A percentile compares a stretch with the other conserved stretches of the same genome.
Conservation (phyloP, 2,888 invertebrate species). For the Cactoblastis cactorum region DNA sequence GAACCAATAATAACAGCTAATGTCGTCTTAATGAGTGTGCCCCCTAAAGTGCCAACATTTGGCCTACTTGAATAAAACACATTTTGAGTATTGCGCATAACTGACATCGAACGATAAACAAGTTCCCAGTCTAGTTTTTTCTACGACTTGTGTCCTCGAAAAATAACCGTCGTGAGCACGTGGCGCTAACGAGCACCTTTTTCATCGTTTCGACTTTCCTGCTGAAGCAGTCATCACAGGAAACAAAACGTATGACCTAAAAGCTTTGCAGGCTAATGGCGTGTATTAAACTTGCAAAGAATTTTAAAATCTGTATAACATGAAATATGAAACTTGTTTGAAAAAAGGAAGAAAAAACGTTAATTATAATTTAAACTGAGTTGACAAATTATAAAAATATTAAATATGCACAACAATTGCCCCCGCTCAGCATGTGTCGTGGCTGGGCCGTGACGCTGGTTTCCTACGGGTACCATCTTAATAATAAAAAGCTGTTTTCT, state of each 20-base stretch:
- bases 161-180: constrained; percentile 64
- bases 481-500: too few relatives aligned
- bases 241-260: constrained; percentile 12
- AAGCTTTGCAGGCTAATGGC: constrained; percentile 3
- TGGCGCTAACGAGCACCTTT: constrained; percentile 50
- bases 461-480: too few relatives aligned
- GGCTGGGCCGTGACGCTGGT: too few relatives aligned
- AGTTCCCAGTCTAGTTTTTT: constrained; percentile 62
- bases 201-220: constrained; percentile 30
- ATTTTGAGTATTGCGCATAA: too few relatives aligned
- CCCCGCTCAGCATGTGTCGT: too few relatives aligned
- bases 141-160: constrained; percentile 58
- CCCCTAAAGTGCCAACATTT: too few relatives aligned
- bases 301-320: not conserved
- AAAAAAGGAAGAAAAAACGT: too few relatives aligned
- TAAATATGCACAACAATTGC: too few relatives aligned
- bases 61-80: too few relatives aligned
- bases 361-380: too few relatives aligned
- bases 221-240: constrained; percentile 26
- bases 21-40: constrained; percentile 4
- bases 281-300: not conserved
- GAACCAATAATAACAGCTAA: constrained; percentile 2
- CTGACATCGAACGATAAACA: constrained; percentile 40
- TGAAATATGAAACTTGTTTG: too few relatives aligned
- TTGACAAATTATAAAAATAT: too few relatives aligned